Base-by-base conservation (phyloP, 2,113 vertebrate genomes). In the Rhinichthys klamathensis region DNA sequence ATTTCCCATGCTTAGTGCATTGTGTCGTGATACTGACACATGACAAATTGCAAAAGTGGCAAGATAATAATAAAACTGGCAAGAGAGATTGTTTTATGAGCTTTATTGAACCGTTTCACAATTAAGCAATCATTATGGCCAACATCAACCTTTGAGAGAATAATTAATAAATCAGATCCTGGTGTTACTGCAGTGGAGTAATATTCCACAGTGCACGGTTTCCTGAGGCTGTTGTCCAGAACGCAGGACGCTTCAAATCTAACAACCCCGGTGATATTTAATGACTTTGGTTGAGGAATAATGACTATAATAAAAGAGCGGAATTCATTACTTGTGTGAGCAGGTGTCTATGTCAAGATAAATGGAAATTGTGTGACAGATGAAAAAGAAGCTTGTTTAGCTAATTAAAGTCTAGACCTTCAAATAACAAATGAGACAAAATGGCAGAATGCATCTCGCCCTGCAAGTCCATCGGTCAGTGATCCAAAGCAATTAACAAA, bases 371-470 rank as follows among this genome's bases (percentile, higher is more conserved):
- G 92, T 93, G 91, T 92, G 92, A 90, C 92, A 91, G 91, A 86
- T 2, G 91, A 93, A 69, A 86, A 90, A 91, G 21, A 89, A 69
- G 88, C 91, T 91, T 85, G 87, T 87, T 91, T 86, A 89, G 88
- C 90, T 93, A 95, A 96, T 95, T 93, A 94, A 91, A 92, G 86
- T 69, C 63, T 88, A 91, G 90, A 92, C 89, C 89, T 87, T 90
- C 12, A 92, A 90, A 91, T 92, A 89, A 91, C 89, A 88, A 91
- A 95, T 93, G 91, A 85, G 89, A 89, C 65, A 76, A 87, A 84
- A 4, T 86, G 61, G 91, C 87, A 86, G 49, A 81, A 90, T 90
- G 76, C 77, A 87, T 86, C 85, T 90, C 56, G 61, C 63, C 79
- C 46, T 87, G 87, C 85, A 84, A 85, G 85, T 89, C 70, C 73